Evolutionary conservation across 2,113 vertebrate genomes (phyloP).

Genomic region (Illadopsis cleaveri): DNA sequence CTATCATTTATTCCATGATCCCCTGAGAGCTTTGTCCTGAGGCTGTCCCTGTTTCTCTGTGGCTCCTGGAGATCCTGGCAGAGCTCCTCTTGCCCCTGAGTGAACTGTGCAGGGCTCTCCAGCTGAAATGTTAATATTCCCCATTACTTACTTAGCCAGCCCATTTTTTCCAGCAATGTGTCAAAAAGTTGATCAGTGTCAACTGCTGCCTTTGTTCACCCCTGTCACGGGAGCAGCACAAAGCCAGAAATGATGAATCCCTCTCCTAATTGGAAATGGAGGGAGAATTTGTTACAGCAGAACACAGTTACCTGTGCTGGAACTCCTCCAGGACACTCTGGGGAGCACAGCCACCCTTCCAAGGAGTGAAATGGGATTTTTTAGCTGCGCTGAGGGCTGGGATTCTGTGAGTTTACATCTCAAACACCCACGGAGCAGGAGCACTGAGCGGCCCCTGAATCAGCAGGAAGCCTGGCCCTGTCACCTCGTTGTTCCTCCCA

Average conservation of each 20-base stretch:
- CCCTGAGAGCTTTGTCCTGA: not conserved
- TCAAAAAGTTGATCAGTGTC: not conserved
- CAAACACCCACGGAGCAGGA: not conserved
- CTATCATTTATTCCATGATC: accelerated
- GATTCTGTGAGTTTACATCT: constrained; percentile 1
- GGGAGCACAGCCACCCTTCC: not conserved
- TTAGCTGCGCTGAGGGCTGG: not conserved
- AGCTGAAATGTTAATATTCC: not conserved
- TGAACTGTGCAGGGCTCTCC: not conserved
- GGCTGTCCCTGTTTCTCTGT: not conserved
- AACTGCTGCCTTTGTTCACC: not conserved
- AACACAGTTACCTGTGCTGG: not conserved
- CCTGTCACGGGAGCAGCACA: not conserved
- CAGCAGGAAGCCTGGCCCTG: not conserved
- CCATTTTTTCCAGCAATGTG: not conserved
- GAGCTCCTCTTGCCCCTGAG: not conserved
- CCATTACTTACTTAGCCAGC: not conserved
- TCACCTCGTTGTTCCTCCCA: not conserved
- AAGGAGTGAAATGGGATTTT: not conserved
- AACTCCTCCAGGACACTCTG: not conserved
- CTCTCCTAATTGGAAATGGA: not conserved
- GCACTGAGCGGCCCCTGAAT: not conserved
- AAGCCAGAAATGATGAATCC: not conserved
- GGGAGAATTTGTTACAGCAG: not conserved
- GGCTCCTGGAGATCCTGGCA: not conserved